These are phyloP conservation scores for Pelochelys cantorii DNA, from an alignment of 2,797 vertebrate species.

Conservation along the genomic window DNA sequence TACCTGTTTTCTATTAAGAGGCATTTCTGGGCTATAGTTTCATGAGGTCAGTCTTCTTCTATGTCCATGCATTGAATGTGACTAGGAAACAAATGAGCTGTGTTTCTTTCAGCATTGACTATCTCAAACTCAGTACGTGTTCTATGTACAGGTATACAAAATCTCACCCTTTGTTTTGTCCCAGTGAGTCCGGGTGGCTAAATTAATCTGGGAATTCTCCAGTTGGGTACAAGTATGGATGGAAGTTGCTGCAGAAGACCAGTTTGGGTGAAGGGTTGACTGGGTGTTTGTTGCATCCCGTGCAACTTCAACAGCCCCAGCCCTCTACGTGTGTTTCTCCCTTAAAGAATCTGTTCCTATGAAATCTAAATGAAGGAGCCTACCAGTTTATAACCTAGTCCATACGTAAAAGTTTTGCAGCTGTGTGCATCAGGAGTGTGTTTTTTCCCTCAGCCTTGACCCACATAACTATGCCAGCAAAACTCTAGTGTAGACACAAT, in stretches of 20 bases:
- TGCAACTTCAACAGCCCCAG: background rate
- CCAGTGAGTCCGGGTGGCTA: background rate
- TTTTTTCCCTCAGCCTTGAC: background rate
- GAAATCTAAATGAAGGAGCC: background rate
- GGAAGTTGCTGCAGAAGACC: background rate
- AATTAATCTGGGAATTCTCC: background rate
- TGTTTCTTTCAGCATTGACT: background rate
- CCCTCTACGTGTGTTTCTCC: background rate
- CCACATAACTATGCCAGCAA: background rate
- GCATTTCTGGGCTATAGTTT: background rate
- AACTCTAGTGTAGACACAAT: background rate
- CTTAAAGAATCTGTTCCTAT: background rate
- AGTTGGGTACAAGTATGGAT: background rate
- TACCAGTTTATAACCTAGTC: background rate
- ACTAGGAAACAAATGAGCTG: background rate
- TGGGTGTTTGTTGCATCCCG: background rate
- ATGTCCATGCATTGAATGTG: background rate
- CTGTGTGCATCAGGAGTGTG: background rate
- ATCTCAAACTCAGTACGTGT: background rate
- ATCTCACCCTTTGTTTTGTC: background rate
- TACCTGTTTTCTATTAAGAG: background rate
- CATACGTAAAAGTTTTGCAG: background rate
- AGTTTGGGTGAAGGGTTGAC: background rate
- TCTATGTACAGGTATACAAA: background rate
- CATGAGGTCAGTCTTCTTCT: background rate